Base-by-base conservation (phyloP, 2,797 vertebrate species). In the Channa striata region DNA sequence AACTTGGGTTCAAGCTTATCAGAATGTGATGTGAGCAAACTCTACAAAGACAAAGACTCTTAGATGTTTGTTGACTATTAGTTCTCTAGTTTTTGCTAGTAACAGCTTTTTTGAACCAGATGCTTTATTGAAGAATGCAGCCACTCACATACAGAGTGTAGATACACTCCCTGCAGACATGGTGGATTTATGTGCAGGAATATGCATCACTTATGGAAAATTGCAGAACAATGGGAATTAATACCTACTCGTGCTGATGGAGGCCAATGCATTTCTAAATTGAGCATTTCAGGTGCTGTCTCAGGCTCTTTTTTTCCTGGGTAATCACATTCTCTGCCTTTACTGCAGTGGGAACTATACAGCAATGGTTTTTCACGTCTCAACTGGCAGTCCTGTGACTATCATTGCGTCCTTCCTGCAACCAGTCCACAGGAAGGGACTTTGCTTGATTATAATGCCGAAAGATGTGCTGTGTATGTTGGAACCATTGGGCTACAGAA, bases 391-490 rank as follows among this genome's bases (percentile, higher is more conserved):
- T 77, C 76, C 52, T 75, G 73, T 84, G 83, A 80, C 81, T 79
- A 72, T 86, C 85, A 57, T 25, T 61, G 71, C 78, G 84, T 87
- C 86, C 86, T 82, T 88, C 70, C 78, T 82, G 74, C 83, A 44
- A 74, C 74, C 72, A 69, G 72, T 61, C 56, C 33, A 61, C 82
- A 85, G 84, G 87, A 91, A 90, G 67, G 57, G 83, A 86, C 82
- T 84, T 88, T 78, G 77, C 82, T 88, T 84, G 75, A 81, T 87
- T 74, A 70, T 82, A 86, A 86, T 78, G 71, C 72, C 79, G 68
- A 86, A 73, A 77, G 78, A 86, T 82, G 78, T 64, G 72, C 61
- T 75, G 74, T 90, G 87, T 82, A 89, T 83, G 80, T 91, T 91
- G 78, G 87, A 92, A 84, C 87, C 43, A 80, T 52, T 21, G 56